Conservation (phyloP, 2,888 invertebrate species). For the Apoda limacodes region DNA sequence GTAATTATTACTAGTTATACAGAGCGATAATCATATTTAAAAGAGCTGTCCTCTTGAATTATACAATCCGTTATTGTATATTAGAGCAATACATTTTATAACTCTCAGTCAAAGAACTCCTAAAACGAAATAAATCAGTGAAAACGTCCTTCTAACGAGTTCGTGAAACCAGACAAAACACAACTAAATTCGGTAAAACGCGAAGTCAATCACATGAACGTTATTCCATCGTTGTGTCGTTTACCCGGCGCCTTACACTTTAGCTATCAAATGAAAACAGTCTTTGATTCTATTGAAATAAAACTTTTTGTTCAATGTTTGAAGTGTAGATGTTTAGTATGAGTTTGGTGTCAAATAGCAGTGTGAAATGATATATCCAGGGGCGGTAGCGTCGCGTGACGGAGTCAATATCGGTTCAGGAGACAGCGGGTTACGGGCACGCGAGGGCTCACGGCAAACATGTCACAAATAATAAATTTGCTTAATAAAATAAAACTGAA, state of each 20-base stretch:
- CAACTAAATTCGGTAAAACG: constrained; percentile 40
- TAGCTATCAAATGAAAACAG: constrained; percentile 15
- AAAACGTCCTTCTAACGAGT: constrained; percentile 29
- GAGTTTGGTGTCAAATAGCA: constrained; percentile 49
- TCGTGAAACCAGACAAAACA: constrained; percentile 42
- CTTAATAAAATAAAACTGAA: too few species aligned
- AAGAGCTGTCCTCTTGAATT: too few species aligned
- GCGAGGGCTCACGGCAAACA: constrained; percentile 38
- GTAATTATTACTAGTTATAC: too few species aligned
- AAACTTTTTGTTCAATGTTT: constrained; percentile 27
- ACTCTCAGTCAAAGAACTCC: constrained; percentile 24
- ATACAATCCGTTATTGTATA: constrained; percentile 35
- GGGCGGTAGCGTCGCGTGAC: constrained; percentile 45
- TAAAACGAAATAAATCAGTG: constrained; percentile 40
- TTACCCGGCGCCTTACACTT: constrained; percentile 22
- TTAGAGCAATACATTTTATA: constrained; percentile 34
- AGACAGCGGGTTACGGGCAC: constrained; percentile 38
- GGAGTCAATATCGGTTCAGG: constrained; percentile 34
- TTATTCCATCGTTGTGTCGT: constrained; percentile 32
- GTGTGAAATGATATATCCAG: constrained; percentile 60
- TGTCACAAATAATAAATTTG: constrained; percentile 46
- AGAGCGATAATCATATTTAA: too few species aligned
- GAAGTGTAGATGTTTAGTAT: constrained; percentile 22
- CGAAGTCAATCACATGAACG: constrained; percentile 45
- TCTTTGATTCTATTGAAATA: constrained; percentile 22